phyloP scores from a whole-genome alignment of 92 coral and sea anemone genomes.

The Siderastrea radians region DNA sequence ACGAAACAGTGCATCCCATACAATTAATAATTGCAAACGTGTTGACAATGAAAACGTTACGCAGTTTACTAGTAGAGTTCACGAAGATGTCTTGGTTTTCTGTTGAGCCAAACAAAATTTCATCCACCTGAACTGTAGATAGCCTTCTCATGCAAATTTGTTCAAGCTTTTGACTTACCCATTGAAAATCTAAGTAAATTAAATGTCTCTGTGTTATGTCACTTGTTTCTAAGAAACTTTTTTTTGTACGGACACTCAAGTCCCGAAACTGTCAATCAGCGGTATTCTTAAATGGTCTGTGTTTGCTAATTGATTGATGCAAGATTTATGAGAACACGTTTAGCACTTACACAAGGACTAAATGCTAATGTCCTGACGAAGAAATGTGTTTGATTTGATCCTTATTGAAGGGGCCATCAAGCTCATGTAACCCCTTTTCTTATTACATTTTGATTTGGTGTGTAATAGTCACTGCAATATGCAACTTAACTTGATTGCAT shows the following conservation, averaged over 20 bases:
- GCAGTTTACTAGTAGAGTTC: not conserved
- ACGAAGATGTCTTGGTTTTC: not conserved
- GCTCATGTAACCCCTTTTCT: no score
- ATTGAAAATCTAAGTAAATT: conserved; percentile 17
- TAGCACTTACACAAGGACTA: not conserved
- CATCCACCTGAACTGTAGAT: not conserved
- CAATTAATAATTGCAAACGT: not conserved
- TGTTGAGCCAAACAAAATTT: not conserved
- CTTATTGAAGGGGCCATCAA: not conserved
- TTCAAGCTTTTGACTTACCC: not conserved
- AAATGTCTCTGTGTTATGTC: conserved; percentile 38
- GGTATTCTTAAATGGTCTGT: not conserved
- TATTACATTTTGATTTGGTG: no score
- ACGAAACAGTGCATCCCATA: not conserved
- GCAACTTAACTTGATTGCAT: no score
- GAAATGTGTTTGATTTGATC: not conserved
- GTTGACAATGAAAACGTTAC: not conserved
- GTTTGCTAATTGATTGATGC: not conserved
- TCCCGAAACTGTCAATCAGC: conserved; percentile 38
- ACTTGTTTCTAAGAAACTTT: conserved; percentile 31
- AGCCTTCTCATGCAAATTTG: conserved; percentile 31
- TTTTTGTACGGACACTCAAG: not conserved
- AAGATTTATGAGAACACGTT: not conserved
- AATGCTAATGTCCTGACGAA: not conserved
- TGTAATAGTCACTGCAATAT: no score